Conservation (phyloP, 2,888 invertebrate species). For the Urechis unicinctus region DNA sequence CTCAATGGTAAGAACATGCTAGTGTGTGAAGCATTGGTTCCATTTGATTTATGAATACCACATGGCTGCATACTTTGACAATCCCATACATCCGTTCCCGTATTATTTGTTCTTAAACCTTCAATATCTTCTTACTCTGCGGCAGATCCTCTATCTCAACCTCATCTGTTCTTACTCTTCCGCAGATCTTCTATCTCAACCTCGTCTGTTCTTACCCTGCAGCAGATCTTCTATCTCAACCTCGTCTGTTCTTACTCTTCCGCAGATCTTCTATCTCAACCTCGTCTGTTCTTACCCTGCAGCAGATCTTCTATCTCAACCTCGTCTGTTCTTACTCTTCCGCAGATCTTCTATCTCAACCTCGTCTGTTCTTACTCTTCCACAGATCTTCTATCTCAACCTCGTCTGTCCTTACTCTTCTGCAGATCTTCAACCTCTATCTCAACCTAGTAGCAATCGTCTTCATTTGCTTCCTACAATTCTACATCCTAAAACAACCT, state of each 20-base stretch:
- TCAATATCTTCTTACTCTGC: background rate
- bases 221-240: constrained; percentile 39
- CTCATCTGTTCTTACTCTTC: too few species aligned
- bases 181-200: background rate
- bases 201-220: background rate
- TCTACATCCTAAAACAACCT: background rate
- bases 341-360: background rate
- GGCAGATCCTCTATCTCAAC: constrained; percentile 39
- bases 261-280: background rate
- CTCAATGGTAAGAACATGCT: constrained; percentile 7
- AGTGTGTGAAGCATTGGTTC: too few species aligned
- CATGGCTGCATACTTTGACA: too few species aligned
- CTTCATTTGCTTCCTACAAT: constrained; percentile 37
- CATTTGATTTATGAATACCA: too few species aligned
- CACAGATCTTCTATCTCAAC: background rate
- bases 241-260: too few species aligned
- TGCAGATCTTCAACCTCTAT: constrained; percentile 39
- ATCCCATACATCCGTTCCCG: too few species aligned
- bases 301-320: constrained; percentile 39
- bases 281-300: background rate
- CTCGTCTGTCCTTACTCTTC: background rate
- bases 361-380: background rate
- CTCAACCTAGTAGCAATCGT: constrained; percentile 33
- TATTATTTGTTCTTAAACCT: too few species aligned
- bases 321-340: too few species aligned